phyloP scores from a whole-genome alignment of 2,797 vertebrate genomes.

The Pelodytes ibericus region DNA sequence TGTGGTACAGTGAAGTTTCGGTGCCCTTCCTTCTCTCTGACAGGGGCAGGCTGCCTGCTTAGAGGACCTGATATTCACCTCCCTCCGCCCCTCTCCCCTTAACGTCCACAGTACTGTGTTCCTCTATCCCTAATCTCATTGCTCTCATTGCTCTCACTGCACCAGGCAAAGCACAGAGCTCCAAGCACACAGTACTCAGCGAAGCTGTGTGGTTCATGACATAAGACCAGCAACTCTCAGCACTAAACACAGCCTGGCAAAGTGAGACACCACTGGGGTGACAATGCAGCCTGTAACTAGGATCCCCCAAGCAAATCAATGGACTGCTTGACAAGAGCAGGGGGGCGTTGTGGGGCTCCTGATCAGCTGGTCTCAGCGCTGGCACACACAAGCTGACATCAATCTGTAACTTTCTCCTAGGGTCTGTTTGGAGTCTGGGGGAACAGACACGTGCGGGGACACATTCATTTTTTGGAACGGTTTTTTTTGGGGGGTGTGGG shows the following conservation, averaged over 20 bases:
- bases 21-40: slow-evolving; percentile 9
- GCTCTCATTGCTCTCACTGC: slow-evolving; percentile 35
- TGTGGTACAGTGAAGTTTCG: slow-evolving; percentile 12
- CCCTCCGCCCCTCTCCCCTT: slow-evolving; percentile 27
- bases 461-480: not conserved
- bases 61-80: slow-evolving; percentile 46
- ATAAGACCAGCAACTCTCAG: not conserved
- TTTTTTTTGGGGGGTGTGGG: slow-evolving; percentile 10
- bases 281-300: not conserved
- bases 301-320: not conserved
- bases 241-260: not conserved
- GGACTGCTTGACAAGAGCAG: slow-evolving; percentile 17
- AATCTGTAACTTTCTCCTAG: slow-evolving; percentile 8
- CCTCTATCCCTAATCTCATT: slow-evolving; percentile 43
- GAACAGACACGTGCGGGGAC: slow-evolving; percentile 15
- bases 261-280: not conserved
- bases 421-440: not conserved
- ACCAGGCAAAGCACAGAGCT: slow-evolving; percentile 29
- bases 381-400: not conserved
- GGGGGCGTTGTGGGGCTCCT: slow-evolving; percentile 21
- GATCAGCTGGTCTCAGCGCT: slow-evolving; percentile 17
- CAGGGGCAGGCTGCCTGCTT: slow-evolving; percentile 21
- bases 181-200: not conserved
- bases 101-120: not conserved
- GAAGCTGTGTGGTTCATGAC: slow-evolving; percentile 24